A percentile compares a stretch with the other conserved stretches of the same genome.
Evolutionary conservation across 1,140 invertebrate genomes (phyloP).

Genomic region (Aphelinus certus): DNA sequence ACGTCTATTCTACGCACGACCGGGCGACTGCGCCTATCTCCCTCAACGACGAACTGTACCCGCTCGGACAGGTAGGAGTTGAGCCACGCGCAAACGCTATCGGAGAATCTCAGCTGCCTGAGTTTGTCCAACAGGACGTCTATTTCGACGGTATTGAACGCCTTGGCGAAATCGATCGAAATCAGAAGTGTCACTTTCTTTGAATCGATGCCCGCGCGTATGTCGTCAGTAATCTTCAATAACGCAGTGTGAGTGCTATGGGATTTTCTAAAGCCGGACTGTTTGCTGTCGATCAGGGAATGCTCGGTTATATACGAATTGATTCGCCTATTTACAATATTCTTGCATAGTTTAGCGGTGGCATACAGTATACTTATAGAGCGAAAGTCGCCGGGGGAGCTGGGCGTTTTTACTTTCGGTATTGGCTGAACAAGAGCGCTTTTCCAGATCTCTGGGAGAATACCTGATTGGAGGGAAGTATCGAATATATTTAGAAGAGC

Average conservation of each 20-base stretch:
- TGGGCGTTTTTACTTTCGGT: neutral
- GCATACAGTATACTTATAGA: slow-evolving; percentile 19
- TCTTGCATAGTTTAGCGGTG: slow-evolving; percentile 11
- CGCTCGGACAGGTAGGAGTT: too few relatives aligned
- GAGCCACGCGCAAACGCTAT: too few relatives aligned
- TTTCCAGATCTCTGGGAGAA: slow-evolving; percentile 8
- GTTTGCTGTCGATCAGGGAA: slow-evolving; percentile 28
- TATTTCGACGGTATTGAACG: slow-evolving; percentile 42
- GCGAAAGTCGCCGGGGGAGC: neutral
- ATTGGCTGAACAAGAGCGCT: neutral
- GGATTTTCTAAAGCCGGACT: slow-evolving; percentile 49
- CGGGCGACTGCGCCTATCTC: too few relatives aligned
- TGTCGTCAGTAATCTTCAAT: slow-evolving; percentile 48
- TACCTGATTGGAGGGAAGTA: too few relatives aligned
- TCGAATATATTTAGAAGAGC: too few relatives aligned
- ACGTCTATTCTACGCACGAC: too few relatives aligned
- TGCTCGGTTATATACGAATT: neutral
- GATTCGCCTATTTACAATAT: slow-evolving; percentile 4
- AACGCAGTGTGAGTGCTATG: slow-evolving; percentile 49
- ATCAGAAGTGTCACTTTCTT: slow-evolving; percentile 47
- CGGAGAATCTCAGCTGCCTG: neutral
- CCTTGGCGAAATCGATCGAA: slow-evolving; percentile 52
- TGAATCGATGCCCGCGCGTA: slow-evolving; percentile 45
- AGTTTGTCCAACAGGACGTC: neutral
- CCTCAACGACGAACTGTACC: too few relatives aligned